phyloP scores from a whole-genome alignment of 1,140 invertebrate genomes.

The Cepaea nemoralis region DNA sequence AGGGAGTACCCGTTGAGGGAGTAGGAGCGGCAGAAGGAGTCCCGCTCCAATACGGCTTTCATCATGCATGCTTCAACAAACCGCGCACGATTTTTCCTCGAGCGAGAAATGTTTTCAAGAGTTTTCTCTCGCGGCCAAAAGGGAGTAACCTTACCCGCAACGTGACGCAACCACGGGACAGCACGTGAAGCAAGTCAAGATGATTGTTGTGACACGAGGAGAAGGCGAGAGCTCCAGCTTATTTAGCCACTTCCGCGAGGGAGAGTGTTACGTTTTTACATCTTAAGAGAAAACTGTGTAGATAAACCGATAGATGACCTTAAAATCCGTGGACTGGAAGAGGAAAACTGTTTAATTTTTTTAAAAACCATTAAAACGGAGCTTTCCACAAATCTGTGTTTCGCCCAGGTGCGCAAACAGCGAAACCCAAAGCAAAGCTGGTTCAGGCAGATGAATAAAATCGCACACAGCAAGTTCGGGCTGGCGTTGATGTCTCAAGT shows the following conservation, averaged over 20 bases:
- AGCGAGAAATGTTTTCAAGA: background rate
- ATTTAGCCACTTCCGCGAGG: background rate
- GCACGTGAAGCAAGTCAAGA: constrained; percentile 13
- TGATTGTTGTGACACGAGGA: constrained; percentile 10
- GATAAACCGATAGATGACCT: background rate
- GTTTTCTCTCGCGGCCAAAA: background rate
- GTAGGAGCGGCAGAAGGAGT: background rate
- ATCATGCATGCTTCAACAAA: constrained; percentile 2
- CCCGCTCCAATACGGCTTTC: background rate
- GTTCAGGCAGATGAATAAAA: background rate
- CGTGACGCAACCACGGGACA: background rate
- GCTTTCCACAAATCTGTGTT: constrained; percentile 12
- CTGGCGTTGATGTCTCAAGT: background rate
- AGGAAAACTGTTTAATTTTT: background rate
- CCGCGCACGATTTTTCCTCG: background rate
- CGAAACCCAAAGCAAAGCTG: background rate
- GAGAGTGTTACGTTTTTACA: constrained; percentile 11
- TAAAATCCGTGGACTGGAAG: background rate
- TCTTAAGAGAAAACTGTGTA: constrained; percentile 1
- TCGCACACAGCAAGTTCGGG: background rate
- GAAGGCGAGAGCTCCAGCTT: background rate
- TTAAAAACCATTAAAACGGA: background rate
- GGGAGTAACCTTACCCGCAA: constrained; percentile 15
- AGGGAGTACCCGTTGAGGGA: no score
- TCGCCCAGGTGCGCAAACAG: background rate